Percentiles rank a stretch among this genome's conserved stretches.
These are phyloP conservation scores for Drosophila equinoxialis DNA, from an alignment of 1,140 invertebrate species.

Conservation along the genomic window DNA sequence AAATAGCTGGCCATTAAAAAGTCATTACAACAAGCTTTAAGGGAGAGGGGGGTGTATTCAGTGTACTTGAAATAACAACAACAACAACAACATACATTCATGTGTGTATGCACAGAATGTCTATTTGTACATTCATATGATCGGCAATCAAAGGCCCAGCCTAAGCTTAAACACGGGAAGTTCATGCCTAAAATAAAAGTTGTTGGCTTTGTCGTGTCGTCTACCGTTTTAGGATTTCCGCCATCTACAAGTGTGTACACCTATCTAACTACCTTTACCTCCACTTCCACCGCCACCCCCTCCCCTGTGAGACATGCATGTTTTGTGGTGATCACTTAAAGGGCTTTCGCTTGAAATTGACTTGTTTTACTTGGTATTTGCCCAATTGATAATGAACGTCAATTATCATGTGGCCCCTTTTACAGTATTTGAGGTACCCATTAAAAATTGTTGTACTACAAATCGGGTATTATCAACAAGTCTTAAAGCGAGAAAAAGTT, in stretches of 20 bases:
- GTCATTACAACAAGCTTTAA: slow-evolving; percentile 52
- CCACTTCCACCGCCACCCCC: background rate
- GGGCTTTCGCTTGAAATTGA: slow-evolving; percentile 57
- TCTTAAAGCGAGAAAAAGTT: too few relatives aligned
- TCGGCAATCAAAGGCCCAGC: slow-evolving; percentile 32
- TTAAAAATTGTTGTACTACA: too few relatives aligned
- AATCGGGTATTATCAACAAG: background rate
- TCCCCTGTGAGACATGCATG: background rate
- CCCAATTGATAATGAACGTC: slow-evolving; percentile 74
- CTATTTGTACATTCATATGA: slow-evolving; percentile 22
- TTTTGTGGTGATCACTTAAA: slow-evolving; percentile 57
- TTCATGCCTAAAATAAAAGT: slow-evolving; percentile 53
- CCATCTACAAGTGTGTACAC: slow-evolving; percentile 18
- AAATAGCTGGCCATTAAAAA: slow-evolving; percentile 49
- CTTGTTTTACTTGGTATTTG: slow-evolving; percentile 64
- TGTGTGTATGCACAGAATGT: background rate
- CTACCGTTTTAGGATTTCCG: slow-evolving; percentile 63
- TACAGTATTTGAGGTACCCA: background rate
- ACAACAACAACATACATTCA: too few relatives aligned
- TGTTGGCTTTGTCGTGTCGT: slow-evolving; percentile 17
- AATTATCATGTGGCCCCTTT: slow-evolving; percentile 68
- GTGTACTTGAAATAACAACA: background rate
- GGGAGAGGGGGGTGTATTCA: background rate
- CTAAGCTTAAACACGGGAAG: slow-evolving; percentile 57
- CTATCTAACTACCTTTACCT: background rate